Base-by-base conservation (phyloP, 2,113 vertebrate genomes). In the Carollia perspicillata region DNA sequence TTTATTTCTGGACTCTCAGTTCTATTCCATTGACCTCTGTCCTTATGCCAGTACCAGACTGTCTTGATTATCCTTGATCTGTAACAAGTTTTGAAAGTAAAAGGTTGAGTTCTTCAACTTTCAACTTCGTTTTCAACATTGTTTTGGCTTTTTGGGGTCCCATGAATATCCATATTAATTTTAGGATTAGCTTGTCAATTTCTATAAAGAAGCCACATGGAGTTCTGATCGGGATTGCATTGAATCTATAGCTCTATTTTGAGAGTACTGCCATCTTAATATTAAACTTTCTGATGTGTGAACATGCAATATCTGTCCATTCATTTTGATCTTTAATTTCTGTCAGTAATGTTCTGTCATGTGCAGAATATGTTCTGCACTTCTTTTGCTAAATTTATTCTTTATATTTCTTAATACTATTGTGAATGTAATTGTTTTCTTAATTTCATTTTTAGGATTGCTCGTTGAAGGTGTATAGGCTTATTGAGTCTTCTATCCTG, bases 251-350 rank as follows among this genome's bases (percentile, higher is more conserved):
- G n/a, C 74, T 93, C 47, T 90, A 14, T 68, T 66, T 71, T 28
- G 13, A 47, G 30, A 80, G 26, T 74, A 42, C 68, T 68, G 17
- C 6, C 13, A 28, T 94, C 40, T 55, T 90, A 81, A 8, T 60
- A 81, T 37, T 90, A 93, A 65, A n/a, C 49, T 81, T 91, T 94
- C 49, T 94, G 40, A 53, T 44, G n/a, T 3, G 5, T 44, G 35
- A 69, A 69, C 35, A 63, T 83, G 22, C 3, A 33, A 17, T 86
- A 68, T 35, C 55, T 75, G 75, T 75, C 22, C 10, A 63, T 69
- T 95, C 84, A 42, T 60, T 94, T 83, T 72, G 20, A 65, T 77
- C 51, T 95, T 90, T 84, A 74, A 72, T 75, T 75, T 65, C 13
- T 93, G 53, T 44, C 14, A 93, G 2, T 40, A 80, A 51, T 69